Percentiles rank a stretch among this genome's conserved stretches.
phyloP scores from a whole-genome alignment of 2,888 invertebrate genomes.

The Tachina fera region DNA sequence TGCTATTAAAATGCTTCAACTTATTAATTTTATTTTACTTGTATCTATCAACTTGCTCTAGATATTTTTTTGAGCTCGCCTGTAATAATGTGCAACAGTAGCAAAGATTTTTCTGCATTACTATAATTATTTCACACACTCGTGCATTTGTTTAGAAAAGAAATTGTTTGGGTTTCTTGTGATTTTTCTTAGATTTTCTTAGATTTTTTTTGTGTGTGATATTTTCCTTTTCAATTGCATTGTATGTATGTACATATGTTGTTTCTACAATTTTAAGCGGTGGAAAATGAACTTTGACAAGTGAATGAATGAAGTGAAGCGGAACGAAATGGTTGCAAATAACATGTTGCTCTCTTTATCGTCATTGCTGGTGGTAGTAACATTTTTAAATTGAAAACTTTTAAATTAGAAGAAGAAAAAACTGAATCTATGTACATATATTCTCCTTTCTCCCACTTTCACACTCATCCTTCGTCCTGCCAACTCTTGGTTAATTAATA shows the following conservation, averaged over 20 bases:
- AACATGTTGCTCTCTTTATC: constrained; percentile 63
- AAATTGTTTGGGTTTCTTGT: constrained; percentile 37
- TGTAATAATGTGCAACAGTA: constrained; percentile 10
- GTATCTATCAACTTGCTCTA: too few relatives aligned
- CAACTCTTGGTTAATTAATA: constrained; percentile 7
- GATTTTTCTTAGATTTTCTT: constrained; percentile 11
- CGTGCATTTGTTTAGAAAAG: constrained; percentile 1
- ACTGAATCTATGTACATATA: too few relatives aligned
- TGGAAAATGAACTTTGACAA: constrained; percentile 59
- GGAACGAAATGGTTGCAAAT: constrained; percentile 37
- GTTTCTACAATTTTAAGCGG: constrained; percentile 17
- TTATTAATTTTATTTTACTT: not conserved
- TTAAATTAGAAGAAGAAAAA: too few relatives aligned
- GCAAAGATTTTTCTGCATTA: constrained; percentile 25
- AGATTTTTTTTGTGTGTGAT: not conserved
- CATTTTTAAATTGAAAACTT: constrained; percentile 39
- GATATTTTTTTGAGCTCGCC: not conserved
- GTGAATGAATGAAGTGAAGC: constrained; percentile 49
- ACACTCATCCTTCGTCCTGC: too few relatives aligned
- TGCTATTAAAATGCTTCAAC: too few relatives aligned
- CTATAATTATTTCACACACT: constrained; percentile 51
- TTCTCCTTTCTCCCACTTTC: not conserved
- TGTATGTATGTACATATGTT: constrained; percentile 13
- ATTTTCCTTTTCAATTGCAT: not conserved
- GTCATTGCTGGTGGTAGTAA: constrained; percentile 10